A percentile compares a stretch with the other conserved stretches of the same genome.
phyloP scores from a whole-genome alignment of 2,888 invertebrate genomes.

The Apodemia mormo region DNA sequence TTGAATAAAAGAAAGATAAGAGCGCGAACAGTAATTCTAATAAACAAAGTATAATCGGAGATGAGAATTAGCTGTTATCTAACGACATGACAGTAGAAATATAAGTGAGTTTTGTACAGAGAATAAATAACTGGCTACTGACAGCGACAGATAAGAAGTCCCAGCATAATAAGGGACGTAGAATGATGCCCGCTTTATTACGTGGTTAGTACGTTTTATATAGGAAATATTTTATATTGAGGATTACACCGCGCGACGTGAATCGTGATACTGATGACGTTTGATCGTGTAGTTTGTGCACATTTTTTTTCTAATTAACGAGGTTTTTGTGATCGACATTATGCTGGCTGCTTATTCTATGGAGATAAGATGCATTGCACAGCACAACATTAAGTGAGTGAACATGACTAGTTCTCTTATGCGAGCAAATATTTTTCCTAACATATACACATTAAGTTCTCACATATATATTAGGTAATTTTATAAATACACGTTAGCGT shows the following conservation, averaged over 20 bases:
- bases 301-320: slow-evolving; percentile 1
- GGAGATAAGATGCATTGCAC: too few relatives aligned
- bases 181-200: slow-evolving; percentile 40
- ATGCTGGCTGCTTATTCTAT: neutral
- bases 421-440: too few relatives aligned
- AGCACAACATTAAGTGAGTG: too few relatives aligned
- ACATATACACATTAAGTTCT: too few relatives aligned
- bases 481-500: too few relatives aligned
- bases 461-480: too few relatives aligned
- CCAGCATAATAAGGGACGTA: slow-evolving; percentile 45
- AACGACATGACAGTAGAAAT: slow-evolving; percentile 13
- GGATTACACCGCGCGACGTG: neutral
- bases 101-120: slow-evolving; percentile 34
- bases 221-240: slow-evolving; percentile 10
- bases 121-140: slow-evolving; percentile 47
- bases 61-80: slow-evolving; percentile 15
- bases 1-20: slow-evolving; percentile 17
- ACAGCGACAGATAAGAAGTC: slow-evolving; percentile 46
- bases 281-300: neutral
- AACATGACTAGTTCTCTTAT: too few relatives aligned
- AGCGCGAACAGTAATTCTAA: slow-evolving; percentile 6
- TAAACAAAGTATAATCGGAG: slow-evolving; percentile 4
- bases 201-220: slow-evolving; percentile 7
- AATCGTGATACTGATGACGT: neutral
- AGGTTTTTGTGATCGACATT: neutral